phyloP scores from a whole-genome alignment of 2,888 invertebrate species.

The Callimorpha dominula region DNA sequence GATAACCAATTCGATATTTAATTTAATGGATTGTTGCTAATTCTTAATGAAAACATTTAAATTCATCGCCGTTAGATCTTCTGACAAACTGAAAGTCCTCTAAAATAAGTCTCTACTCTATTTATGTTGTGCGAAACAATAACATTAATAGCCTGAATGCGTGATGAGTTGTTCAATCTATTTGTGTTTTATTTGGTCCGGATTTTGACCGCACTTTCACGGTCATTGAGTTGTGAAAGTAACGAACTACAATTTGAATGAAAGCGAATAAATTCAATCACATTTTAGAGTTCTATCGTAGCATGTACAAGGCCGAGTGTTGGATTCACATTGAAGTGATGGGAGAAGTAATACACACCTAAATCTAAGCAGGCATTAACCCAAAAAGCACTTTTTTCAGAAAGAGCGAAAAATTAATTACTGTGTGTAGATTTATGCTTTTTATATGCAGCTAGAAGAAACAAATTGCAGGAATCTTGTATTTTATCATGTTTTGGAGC shows the following conservation, averaged over 20 bases:
- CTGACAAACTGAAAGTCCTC: slow-evolving; percentile 2
- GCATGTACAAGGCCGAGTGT: too few relatives aligned
- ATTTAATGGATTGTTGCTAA: too few relatives aligned
- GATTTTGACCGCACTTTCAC: slow-evolving; percentile 5
- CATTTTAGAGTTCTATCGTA: not conserved
- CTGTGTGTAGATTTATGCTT: too few relatives aligned
- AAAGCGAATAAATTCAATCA: not conserved
- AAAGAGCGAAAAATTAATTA: too few relatives aligned
- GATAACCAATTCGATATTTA: too few relatives aligned
- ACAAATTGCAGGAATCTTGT: too few relatives aligned
- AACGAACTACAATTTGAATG: not conserved
- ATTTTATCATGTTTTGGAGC: too few relatives aligned
- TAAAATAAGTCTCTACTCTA: slow-evolving; percentile 28
- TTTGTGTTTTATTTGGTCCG: slow-evolving; percentile 20
- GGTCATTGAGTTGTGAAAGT: slow-evolving; percentile 20
- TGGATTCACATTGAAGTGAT: too few relatives aligned
- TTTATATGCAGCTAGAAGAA: too few relatives aligned
- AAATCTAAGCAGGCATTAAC: too few relatives aligned
- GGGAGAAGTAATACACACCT: too few relatives aligned
- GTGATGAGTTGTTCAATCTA: slow-evolving; percentile 19
- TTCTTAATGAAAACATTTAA: not conserved
- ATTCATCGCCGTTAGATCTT: not conserved
- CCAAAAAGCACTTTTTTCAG: too few relatives aligned
- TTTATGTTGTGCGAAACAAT: slow-evolving; percentile 32
- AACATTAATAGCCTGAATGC: slow-evolving; percentile 34